Evolutionary conservation across 2,888 invertebrate species (phyloP), one percentile per base, ranked within the genome.

Genomic region (Macrophya alboannulata): DNA sequence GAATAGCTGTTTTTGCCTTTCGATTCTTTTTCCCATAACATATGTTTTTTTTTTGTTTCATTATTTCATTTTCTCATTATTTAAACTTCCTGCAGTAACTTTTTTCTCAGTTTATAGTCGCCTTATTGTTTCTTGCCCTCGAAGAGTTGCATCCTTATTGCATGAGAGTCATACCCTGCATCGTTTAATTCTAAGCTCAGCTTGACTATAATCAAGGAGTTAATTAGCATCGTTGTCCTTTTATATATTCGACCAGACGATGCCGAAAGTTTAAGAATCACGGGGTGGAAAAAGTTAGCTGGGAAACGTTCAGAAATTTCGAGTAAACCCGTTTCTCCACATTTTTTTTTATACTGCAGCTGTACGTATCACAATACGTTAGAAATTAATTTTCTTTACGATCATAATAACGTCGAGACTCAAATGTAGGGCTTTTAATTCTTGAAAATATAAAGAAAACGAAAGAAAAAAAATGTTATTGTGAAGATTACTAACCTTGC

Each of bases 111-210:
- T 51, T 31, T 31, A 31, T 21, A 55, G 65, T n/a, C 10, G 17
- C 68, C 9, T 37, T 55, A 65, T 76, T 81, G 9, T 71, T 62
- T 45, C 79, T 84, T 62, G 40, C 21, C 74, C 37, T 81, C 25
- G 74, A 76, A 84, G 48, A 83, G 48, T 68, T 83, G 68, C 68
- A 83, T 83, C 83, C 83, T 83, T 68, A 51, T 68, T 83, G 83
- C 83, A 31, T 51, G 68, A 83, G 83, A 79, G 76, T 15, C 37
- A 15, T 8, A n/a, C 6, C n/a, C 59, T 12, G 21, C 15, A n/a
- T n/a, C 21, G 21, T n/a, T 25, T 31, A 55, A 77, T n/a, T 55
- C 43, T 55, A 15, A 17, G 17, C 31, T 31, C 37, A 40, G 31
- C 55, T 4, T 9, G 37, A 77, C 37, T 37, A 17, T 55, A 37